Evolutionary conservation across 2,888 invertebrate species (phyloP), one percentile per base, ranked within the genome.

Genomic region (Tetheella fluctuosa): DNA sequence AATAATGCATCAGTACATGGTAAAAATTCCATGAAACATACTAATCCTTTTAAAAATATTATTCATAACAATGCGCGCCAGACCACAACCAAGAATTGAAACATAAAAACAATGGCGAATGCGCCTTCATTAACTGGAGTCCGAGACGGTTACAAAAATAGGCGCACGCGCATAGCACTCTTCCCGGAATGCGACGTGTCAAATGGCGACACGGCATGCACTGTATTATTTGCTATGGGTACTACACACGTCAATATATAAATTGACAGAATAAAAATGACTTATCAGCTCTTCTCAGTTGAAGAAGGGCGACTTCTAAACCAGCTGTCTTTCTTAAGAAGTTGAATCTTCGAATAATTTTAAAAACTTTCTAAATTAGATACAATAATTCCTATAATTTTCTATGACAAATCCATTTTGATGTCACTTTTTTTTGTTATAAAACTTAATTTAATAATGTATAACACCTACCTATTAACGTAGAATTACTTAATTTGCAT

Each of bases 161-260:
- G 20, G 28, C 37, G 64, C 55, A 69, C 59, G 61, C 59, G 60
- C 61, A 61, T 61, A 6, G 48, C 1, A 61, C 62, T 62, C 58
- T 73, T 73, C 73, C 63, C 23, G 57, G 74, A 70, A 73, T 42
- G 53, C 30, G 42, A 53, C 59, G 66, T 66, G 64, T 65, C 62
- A 62, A 64, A 62, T 65, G 65, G 66, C 68, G 54, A 59, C 63
- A 57, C 56, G 65, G 59, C 60, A 68, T 20, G 48, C 48, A 20
- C 17, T 10, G 12, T 2, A 1, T 48, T 48, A 48, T 5, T 42
- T 42, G 17, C 17, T 42, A 42, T 37, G 37, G 37, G 15, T 15
- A 15, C 37, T 37, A 37, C 15, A 15, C 2, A 15, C 34, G 37
- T 37, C 37, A 37, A 15, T 15, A 13, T 37, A 37, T n/a, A n/a